Conservation (phyloP, 2,113 vertebrate species). For the Agapornis roseicollis region DNA sequence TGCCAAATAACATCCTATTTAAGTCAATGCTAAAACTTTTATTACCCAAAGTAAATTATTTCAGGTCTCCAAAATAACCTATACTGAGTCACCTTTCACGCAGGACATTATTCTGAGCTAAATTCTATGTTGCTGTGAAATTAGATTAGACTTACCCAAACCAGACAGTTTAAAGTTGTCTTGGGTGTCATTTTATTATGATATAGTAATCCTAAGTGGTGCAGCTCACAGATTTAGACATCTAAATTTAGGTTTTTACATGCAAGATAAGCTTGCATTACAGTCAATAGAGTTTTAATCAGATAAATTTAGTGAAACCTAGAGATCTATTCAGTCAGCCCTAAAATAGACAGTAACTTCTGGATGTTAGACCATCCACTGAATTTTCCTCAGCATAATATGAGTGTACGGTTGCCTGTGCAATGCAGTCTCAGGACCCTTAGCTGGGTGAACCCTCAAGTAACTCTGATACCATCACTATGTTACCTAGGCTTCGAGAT, state of each 20-base stretch:
- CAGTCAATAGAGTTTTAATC: not conserved
- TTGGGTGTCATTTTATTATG: not conserved
- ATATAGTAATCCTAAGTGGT: not conserved
- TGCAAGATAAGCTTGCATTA: not conserved
- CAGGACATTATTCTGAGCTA: not conserved
- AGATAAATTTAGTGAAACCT: slow-evolving; percentile 1
- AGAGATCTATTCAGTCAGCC: not conserved
- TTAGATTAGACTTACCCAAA: not conserved
- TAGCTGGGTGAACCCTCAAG: not conserved
- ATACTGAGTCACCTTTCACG: not conserved
- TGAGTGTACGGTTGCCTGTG: rapidly evolving
- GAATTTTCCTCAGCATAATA: not conserved
- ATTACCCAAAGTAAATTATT: not conserved
- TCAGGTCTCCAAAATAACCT: not conserved
- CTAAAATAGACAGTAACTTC: not conserved
- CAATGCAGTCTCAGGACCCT: not conserved
- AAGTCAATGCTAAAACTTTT: not conserved
- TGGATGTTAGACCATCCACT: not conserved
- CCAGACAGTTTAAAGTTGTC: not conserved
- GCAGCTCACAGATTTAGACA: slow-evolving; percentile 8
- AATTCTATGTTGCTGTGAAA: slow-evolving; percentile 20
- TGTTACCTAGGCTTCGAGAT: not conserved
- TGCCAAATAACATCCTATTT: not conserved
- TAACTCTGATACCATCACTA: not conserved
- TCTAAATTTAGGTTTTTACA: slow-evolving; percentile 16